Percentiles rank a stretch among this genome's conserved stretches.
phyloP scores from a whole-genome alignment of 2,797 vertebrate species.

The Arctocebus calabarensis region DNA sequence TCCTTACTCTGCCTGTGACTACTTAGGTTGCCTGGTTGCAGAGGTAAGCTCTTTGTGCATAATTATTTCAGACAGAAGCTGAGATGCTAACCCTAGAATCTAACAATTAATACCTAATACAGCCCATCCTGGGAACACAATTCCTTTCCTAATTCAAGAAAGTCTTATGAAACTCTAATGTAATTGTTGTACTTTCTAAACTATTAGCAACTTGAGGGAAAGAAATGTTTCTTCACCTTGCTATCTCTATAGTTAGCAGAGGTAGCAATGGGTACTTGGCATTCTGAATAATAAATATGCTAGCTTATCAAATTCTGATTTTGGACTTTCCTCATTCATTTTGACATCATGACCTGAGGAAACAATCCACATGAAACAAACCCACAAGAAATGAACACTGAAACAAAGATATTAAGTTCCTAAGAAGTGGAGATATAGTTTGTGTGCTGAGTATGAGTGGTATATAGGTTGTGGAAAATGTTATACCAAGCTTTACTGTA shows the following conservation, averaged over 20 bases:
- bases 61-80: neutral
- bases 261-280: neutral
- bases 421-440: neutral
- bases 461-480: neutral
- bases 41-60: neutral
- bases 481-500: neutral
- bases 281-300: neutral
- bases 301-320: neutral
- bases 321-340: neutral
- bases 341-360: neutral
- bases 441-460: neutral
- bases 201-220: neutral
- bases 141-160: neutral
- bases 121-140: neutral
- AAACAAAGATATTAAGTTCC: neutral
- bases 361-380: conserved; percentile 11
- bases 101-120: neutral
- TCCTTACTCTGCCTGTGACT: neutral
- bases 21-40: neutral
- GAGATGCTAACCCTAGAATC: neutral
- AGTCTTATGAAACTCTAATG: neutral
- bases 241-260: neutral
- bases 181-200: neutral
- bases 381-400: neutral
- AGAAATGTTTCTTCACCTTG: neutral